Evolutionary conservation across 2,888 invertebrate genomes (phyloP).

Genomic region (Urechis unicinctus): DNA sequence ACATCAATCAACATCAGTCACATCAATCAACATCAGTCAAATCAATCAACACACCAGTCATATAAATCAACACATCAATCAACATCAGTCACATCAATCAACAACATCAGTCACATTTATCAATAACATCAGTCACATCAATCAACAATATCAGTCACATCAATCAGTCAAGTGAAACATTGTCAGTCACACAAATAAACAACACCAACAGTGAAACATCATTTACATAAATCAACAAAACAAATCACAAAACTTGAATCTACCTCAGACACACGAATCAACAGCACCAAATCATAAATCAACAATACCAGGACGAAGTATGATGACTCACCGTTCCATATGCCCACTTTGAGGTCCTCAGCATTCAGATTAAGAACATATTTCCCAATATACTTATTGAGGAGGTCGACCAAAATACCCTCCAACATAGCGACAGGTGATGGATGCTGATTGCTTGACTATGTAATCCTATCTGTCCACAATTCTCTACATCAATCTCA

Average conservation of each 20-base stretch:
- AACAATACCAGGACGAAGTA: not conserved
- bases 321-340: constrained; percentile 66
- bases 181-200: too few species aligned
- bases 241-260: not conserved
- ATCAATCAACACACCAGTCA: too few species aligned
- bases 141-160: too few species aligned
- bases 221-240: not conserved
- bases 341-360: constrained; percentile 75
- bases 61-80: too few species aligned
- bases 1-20: too few species aligned
- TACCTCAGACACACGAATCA: not conserved
- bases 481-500: too few species aligned
- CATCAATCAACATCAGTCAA: too few species aligned
- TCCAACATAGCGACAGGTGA: constrained; percentile 30
- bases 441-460: not conserved
- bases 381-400: constrained; percentile 74
- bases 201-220: not conserved
- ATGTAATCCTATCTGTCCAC: not conserved
- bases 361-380: constrained; percentile 77
- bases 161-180: too few species aligned
- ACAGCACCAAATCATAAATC: not conserved
- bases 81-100: too few species aligned
- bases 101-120: too few species aligned
- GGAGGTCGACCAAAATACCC: constrained; percentile 65
- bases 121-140: too few species aligned